Evolutionary conservation across 2,888 invertebrate species (phyloP).

Genomic region (Teleiodes luculella): DNA sequence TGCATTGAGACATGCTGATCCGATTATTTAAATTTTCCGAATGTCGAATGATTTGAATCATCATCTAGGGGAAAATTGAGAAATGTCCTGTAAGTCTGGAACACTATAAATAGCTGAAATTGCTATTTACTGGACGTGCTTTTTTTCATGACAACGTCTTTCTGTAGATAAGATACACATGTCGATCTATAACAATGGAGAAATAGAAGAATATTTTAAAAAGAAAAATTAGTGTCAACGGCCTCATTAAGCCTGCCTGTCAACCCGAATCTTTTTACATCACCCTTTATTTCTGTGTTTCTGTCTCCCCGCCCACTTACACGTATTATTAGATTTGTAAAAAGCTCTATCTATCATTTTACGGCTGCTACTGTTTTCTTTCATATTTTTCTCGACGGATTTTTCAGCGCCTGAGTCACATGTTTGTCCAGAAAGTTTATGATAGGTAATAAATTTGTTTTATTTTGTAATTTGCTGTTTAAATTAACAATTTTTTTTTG

Average conservation of each 20-base stretch:
- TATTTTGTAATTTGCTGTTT: not conserved
- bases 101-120: too few relatives aligned
- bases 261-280: conserved; percentile 49
- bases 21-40: too few relatives aligned
- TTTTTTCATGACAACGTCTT: too few relatives aligned
- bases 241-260: conserved; percentile 54
- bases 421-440: conserved; percentile 27
- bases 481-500: too few relatives aligned
- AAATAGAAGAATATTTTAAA: not conserved
- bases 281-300: conserved; percentile 54
- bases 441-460: conserved; percentile 24
- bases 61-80: too few relatives aligned
- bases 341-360: conserved; percentile 49
- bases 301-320: conserved; percentile 18
- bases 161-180: too few relatives aligned
- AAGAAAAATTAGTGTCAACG: conserved; percentile 34
- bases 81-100: too few relatives aligned
- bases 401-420: conserved; percentile 25
- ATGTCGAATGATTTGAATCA: too few relatives aligned
- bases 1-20: too few relatives aligned
- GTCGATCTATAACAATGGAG: too few relatives aligned
- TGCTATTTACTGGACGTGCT: too few relatives aligned
- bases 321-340: conserved; percentile 51
- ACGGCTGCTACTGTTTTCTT: conserved; percentile 22
- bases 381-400: conserved; percentile 8